Conservation (phyloP, 2,888 invertebrate species). For the Cancer borealis region DNA sequence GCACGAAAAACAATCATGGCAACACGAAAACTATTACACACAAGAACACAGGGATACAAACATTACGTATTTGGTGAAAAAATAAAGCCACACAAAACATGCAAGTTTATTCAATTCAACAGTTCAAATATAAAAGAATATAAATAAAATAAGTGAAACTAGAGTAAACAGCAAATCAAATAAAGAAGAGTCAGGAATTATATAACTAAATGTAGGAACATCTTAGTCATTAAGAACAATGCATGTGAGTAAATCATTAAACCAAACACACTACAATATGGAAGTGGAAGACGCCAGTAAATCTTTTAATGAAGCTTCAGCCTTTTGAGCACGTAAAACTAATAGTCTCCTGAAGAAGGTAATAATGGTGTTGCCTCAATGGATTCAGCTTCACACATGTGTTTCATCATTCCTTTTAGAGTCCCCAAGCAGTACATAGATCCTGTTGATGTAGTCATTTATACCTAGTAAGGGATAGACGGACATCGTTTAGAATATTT, state of each 20-base stretch:
- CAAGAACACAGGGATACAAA: not conserved
- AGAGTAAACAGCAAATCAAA: not conserved
- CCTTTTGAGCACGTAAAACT: constrained; percentile 7
- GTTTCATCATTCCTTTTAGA: constrained; percentile 30
- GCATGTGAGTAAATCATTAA: not conserved
- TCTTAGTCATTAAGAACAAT: not conserved
- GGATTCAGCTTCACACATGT: constrained; percentile 26
- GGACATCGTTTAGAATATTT: constrained; percentile 37
- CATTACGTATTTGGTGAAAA: not conserved
- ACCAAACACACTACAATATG: not conserved
- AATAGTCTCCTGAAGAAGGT: not conserved
- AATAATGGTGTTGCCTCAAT: not conserved
- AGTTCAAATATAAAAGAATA: not conserved
- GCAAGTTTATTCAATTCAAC: not conserved
- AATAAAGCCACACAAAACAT: not conserved
- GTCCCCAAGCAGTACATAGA: constrained; percentile 12
- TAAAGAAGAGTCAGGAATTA: not conserved
- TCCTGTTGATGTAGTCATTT: constrained; percentile 41
- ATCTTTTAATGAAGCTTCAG: not conserved
- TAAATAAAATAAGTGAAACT: not conserved
- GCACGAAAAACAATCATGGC: not conserved
- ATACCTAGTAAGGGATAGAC: constrained; percentile 33
- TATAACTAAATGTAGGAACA: not conserved
- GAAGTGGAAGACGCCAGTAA: not conserved
- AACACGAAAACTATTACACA: not conserved